Evolutionary conservation across 2,113 vertebrate species (phyloP).

Genomic region (Heloderma charlesbogerti): DNA sequence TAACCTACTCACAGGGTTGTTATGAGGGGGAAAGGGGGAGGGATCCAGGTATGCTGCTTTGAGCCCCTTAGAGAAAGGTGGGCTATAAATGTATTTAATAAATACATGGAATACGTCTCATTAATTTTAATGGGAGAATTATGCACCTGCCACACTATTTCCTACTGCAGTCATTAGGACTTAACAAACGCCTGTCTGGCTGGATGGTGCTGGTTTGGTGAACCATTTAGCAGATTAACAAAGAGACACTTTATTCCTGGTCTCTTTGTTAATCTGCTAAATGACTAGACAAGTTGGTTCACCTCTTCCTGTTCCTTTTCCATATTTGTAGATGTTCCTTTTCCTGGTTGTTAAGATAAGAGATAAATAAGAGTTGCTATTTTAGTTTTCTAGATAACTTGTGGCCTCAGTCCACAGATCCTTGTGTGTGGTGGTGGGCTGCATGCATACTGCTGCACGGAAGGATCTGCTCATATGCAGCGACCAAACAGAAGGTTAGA

Average conservation of each 20-base stretch:
- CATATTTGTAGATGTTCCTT: background rate
- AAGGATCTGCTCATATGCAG: background rate
- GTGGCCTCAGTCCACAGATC: background rate
- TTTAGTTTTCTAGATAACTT: background rate
- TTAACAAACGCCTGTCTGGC: background rate
- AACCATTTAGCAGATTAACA: constrained; percentile 10
- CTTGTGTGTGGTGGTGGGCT: background rate
- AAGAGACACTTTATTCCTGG: background rate
- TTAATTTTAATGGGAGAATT: background rate
- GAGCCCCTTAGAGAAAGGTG: background rate
- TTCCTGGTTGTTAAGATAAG: background rate
- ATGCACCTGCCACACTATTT: background rate
- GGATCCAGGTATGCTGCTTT: background rate
- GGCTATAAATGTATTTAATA: background rate
- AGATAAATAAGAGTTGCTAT: background rate
- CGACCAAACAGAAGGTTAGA: background rate
- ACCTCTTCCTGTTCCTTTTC: background rate
- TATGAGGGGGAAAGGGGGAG: background rate
- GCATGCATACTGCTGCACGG: background rate
- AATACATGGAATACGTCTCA: too few relatives aligned
- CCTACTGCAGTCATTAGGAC: background rate
- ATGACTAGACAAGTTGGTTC: background rate
- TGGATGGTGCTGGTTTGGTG: background rate
- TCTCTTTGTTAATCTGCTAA: background rate
- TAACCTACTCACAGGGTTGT: background rate